These are phyloP conservation scores for Huso huso DNA, from an alignment of 2,797 vertebrate species.

Conservation along the genomic window DNA sequence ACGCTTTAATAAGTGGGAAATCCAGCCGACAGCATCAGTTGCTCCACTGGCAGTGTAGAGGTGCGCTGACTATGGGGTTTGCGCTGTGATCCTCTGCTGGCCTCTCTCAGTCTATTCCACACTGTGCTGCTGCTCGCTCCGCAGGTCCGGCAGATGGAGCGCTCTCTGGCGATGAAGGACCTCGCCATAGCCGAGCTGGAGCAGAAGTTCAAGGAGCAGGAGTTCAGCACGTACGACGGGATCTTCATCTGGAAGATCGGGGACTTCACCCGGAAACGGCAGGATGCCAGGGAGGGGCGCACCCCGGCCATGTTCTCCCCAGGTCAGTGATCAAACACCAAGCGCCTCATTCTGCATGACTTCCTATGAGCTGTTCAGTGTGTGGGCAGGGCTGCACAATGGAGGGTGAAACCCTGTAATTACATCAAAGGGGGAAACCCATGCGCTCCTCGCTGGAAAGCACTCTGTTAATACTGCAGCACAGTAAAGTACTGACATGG, in stretches of 20 bases:
- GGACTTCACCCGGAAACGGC: slow-evolving; percentile 81
- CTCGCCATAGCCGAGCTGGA: slow-evolving; percentile 80
- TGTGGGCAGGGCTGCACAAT: no score
- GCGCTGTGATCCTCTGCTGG: not conserved
- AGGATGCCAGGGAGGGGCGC: slow-evolving; percentile 77
- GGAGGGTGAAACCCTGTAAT: no score
- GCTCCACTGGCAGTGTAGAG: not conserved
- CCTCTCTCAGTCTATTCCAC: not conserved
- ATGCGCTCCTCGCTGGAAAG: no score
- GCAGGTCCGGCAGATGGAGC: slow-evolving; percentile 82
- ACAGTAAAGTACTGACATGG: no score
- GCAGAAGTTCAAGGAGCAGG: slow-evolving; percentile 68
- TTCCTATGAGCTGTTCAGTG: not conserved
- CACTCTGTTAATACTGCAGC: no score
- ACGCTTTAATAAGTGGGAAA: no score
- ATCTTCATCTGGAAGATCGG: slow-evolving; percentile 91
- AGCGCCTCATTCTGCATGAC: not conserved
- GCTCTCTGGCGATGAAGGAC: slow-evolving; percentile 75
- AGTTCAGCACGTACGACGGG: slow-evolving; percentile 81
- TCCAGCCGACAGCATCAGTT: not conserved
- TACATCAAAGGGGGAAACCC: no score
- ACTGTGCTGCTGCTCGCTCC: not conserved
- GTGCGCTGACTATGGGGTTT: not conserved
- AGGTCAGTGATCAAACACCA: slow-evolving; percentile 52
- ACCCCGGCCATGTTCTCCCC: slow-evolving; percentile 93